Percentiles rank a stretch among this genome's conserved stretches.
These are phyloP conservation scores for Neotoxoptera formosana DNA, from an alignment of 1,140 invertebrate species.

Conservation along the genomic window DNA sequence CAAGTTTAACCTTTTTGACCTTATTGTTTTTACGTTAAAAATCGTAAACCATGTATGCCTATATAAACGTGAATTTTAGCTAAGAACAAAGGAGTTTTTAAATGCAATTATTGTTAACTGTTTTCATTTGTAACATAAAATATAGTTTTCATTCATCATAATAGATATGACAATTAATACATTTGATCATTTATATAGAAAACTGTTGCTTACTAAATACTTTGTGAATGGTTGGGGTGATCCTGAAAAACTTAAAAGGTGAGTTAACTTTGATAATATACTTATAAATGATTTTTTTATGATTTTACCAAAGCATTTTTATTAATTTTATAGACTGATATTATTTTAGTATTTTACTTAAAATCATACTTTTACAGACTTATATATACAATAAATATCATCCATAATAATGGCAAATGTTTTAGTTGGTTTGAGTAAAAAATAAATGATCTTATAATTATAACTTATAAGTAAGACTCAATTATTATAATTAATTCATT, in stretches of 20 bases:
- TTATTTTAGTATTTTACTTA: no score
- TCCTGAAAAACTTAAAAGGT: constrained; percentile 90
- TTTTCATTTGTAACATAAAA: neutral
- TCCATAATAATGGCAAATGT: no score
- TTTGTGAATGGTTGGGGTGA: constrained; percentile 97
- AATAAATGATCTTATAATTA: no score
- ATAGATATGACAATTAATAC: constrained; percentile 66
- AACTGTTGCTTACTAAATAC: constrained; percentile 89
- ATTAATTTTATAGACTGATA: no score
- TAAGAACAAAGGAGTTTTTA: neutral
- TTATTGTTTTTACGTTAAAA: constrained; percentile 18
- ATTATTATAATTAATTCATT: no score
- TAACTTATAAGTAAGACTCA: no score
- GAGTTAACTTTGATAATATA: constrained; percentile 60
- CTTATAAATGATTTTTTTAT: no score
- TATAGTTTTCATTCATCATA: neutral
- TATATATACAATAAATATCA: no score
- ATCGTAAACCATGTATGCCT: neutral
- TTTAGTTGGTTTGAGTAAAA: no score
- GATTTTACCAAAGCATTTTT: no score
- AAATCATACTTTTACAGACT: no score
- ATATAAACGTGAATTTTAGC: neutral
- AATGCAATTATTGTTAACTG: neutral
- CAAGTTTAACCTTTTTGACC: constrained; percentile 41
- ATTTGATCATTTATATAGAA: constrained; percentile 88